These are phyloP conservation scores for Scartelaos histophorus DNA, from an alignment of 2,113 vertebrate species.

Conservation along the genomic window DNA sequence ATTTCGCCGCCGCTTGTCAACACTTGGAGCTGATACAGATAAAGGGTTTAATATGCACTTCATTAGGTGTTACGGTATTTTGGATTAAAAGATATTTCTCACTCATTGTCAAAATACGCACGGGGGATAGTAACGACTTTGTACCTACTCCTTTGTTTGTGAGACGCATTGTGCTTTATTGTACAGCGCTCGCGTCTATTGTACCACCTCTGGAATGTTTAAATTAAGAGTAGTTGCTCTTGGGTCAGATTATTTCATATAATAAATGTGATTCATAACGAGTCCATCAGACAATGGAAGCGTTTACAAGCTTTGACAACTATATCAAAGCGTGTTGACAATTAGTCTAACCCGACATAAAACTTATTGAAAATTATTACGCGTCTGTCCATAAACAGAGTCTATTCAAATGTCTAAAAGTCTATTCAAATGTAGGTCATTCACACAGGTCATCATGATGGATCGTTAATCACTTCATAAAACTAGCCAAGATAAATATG, in stretches of 20 bases:
- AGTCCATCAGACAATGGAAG: not conserved
- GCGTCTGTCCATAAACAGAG: not conserved
- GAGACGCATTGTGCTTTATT: not conserved
- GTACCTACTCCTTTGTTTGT: not conserved
- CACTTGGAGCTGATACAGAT: slow-evolving; percentile 12
- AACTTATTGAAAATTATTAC: not conserved
- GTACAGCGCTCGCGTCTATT: not conserved
- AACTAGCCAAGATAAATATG: not conserved
- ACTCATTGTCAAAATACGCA: not conserved
- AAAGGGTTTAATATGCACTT: slow-evolving; percentile 14
- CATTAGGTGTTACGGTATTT: slow-evolving; percentile 12
- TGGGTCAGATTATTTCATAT: not conserved
- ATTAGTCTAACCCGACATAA: not conserved
- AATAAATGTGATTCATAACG: not conserved
- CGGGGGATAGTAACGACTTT: not conserved
- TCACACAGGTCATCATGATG: not conserved
- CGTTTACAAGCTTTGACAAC: not conserved
- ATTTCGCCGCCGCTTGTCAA: slow-evolving; percentile 11
- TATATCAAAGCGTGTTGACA: not conserved
- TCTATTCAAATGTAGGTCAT: not conserved
- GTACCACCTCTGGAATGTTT: not conserved
- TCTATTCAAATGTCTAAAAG: not conserved
- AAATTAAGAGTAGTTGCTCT: not conserved
- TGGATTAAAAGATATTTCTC: not conserved
- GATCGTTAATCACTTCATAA: not conserved